Evolutionary conservation across 2,888 invertebrate genomes (phyloP), one percentile per base, ranked within the genome.

Genomic region (Nysson spinosus): DNA sequence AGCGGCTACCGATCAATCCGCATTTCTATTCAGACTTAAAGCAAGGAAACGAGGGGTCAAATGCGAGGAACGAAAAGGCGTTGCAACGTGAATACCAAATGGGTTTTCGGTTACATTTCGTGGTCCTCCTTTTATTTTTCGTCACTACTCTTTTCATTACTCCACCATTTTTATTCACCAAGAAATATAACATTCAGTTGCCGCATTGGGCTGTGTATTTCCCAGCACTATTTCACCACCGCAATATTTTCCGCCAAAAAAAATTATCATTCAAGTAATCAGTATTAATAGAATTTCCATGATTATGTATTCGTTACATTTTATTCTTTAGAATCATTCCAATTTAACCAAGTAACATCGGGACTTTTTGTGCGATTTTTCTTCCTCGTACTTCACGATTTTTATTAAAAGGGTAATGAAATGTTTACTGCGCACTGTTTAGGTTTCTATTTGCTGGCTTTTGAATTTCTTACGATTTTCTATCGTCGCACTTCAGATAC

Each of bases 41-140:
- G 51, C 64, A 57, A 66, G 47, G 26, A 46, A 60, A 65, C 62
- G 60, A 66, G 65, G 40, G 22, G 56, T 42, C 62, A 63, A 72
- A 71, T 66, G 58, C 60, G 71, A 58, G 70, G 56, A 60, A 39
- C 62, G 72, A 70, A 68, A 69, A 71, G 62, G 69, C 64, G 65
- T 63, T 65, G 58, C 73, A 66, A 71, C 70, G 75, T 70, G 82
- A 81, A 82, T 80, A 77, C 63, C 72, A 81, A 82, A 75, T 69
- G 75, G 78, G 64, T 69, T 70, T 78, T 72, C 54, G 69, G 65
- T 69, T 65, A 72, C 69, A 57, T 44, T 67, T 64, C 61, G 60
- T 54, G 63, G 54, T 61, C 56, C 61, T 39, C 57, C 46, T 46
- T 19, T 44, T 28, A 52, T 50, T 24, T 12, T 19, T 28, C 60